These are phyloP conservation scores for Heliconius ethilla DNA, from an alignment of 2,888 invertebrate species.

Conservation along the genomic window DNA sequence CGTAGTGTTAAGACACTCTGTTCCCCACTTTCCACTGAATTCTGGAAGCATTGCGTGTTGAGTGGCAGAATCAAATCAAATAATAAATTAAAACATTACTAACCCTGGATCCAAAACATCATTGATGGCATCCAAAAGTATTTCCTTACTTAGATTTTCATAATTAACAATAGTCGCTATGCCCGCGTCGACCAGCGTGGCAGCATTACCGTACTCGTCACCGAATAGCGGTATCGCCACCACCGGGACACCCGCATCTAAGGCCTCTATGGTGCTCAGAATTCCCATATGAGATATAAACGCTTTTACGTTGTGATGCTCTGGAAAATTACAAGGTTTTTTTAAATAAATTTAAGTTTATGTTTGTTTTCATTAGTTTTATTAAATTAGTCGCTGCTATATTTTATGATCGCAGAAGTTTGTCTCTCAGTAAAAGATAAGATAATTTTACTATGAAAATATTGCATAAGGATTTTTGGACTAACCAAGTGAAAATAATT, in stretches of 20 bases:
- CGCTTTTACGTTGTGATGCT: conserved; percentile 85
- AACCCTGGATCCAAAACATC: conserved; percentile 82
- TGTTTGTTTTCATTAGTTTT: not conserved
- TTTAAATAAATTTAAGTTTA: not conserved
- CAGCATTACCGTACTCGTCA: conserved; percentile 86
- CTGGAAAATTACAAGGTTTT: conserved; percentile 62
- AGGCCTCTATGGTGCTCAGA: conserved; percentile 85
- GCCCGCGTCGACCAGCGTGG: conserved; percentile 82
- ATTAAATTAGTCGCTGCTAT: not conserved
- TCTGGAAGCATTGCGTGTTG: too few relatives aligned
- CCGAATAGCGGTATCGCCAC: conserved; percentile 87
- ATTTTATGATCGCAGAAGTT: not conserved
- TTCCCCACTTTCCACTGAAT: too few relatives aligned
- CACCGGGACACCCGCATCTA: conserved; percentile 85
- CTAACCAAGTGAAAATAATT: not conserved
- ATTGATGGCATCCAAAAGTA: conserved; percentile 79
- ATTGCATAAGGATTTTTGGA: not conserved
- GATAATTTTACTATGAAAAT: not conserved
- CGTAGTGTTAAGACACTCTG: too few relatives aligned
- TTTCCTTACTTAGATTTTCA: conserved; percentile 80
- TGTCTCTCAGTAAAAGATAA: not conserved
- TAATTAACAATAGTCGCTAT: conserved; percentile 82
- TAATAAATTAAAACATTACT: conserved; percentile 50
- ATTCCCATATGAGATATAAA: conserved; percentile 87
- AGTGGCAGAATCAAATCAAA: not conserved